Evolutionary conservation across 2,113 vertebrate species (phyloP).

Genomic region (Corythornis cristatus): DNA sequence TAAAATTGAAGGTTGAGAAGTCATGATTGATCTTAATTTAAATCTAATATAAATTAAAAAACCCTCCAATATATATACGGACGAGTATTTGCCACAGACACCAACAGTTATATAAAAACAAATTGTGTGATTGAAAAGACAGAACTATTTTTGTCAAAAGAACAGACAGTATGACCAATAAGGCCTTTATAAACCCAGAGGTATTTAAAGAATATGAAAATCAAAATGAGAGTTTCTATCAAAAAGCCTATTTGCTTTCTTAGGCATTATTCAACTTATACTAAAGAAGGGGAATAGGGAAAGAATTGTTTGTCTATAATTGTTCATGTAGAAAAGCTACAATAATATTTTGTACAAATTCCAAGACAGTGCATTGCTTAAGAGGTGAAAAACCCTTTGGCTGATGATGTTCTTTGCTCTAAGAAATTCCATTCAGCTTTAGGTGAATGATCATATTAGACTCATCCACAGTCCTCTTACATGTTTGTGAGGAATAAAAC

Average conservation of each 20-base stretch:
- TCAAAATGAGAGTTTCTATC: neutral
- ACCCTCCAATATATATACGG: neutral
- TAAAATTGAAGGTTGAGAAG: neutral
- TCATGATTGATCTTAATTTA: neutral
- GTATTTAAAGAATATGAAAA: neutral
- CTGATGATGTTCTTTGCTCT: neutral
- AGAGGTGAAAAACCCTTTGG: neutral
- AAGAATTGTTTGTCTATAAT: neutral
- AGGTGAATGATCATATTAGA: neutral
- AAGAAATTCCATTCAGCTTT: neutral
- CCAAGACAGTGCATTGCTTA: neutral
- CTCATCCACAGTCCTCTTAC: neutral
- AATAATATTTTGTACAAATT: neutral
- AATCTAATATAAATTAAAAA: neutral
- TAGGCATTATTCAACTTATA: neutral
- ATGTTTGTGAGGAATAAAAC: neutral
- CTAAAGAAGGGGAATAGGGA: neutral
- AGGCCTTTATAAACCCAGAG: neutral
- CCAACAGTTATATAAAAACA: neutral
- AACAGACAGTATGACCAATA: neutral
- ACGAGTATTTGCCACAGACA: neutral
- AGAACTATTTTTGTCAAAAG: neutral
- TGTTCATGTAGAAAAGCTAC: neutral
- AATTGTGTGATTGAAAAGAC: neutral
- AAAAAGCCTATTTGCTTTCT: neutral